phyloP scores from a whole-genome alignment of 2,797 vertebrate genomes.

The Tokudaia muenninki region DNA sequence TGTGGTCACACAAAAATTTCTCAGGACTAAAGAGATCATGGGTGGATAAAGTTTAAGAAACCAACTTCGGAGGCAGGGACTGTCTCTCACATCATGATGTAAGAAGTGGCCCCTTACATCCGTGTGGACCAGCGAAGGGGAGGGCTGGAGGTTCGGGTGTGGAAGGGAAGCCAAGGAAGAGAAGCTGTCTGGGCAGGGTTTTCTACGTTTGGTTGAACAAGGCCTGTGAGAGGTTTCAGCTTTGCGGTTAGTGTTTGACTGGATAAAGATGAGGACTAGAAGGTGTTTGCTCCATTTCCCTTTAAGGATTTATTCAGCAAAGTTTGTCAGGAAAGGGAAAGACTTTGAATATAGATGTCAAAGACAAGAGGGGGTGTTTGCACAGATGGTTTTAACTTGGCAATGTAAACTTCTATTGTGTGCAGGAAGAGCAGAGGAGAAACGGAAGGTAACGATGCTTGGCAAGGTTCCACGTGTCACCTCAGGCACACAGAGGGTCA shows the following conservation, averaged over 20 bases:
- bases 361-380: neutral
- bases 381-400: conserved; percentile 55
- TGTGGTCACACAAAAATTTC: neutral
- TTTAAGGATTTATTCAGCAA: neutral
- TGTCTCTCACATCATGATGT: neutral
- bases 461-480: conserved; percentile 80
- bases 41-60: neutral
- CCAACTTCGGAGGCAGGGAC: neutral
- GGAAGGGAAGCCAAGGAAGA: neutral
- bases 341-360: conserved; percentile 12
- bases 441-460: conserved; percentile 74
- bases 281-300: neutral
- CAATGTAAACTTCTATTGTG: conserved; percentile 77
- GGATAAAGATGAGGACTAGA: neutral
- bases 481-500: conserved; percentile 81
- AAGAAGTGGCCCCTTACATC: neutral
- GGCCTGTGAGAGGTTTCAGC: neutral
- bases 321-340: conserved; percentile 13
- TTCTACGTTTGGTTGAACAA: neutral
- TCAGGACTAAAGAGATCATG: neutral
- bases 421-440: conserved; percentile 67
- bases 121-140: neutral
- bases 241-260: neutral
- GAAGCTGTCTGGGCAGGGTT: neutral
- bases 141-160: neutral